phyloP scores from a whole-genome alignment of 2,888 invertebrate species.

The Agrilus mali region DNA sequence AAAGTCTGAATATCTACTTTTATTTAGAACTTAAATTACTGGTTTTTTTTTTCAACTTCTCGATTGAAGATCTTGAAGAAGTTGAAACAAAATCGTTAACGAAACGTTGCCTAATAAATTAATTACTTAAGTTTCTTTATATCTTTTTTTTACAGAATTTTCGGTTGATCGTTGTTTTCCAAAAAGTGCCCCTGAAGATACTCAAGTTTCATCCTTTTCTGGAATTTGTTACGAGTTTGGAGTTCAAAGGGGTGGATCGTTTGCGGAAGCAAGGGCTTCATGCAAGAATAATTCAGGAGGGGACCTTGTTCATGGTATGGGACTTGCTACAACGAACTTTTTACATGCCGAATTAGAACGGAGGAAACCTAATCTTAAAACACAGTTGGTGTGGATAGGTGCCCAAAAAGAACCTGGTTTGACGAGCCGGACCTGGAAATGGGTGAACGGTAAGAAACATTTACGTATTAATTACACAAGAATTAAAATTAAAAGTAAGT shows the following conservation, averaged over 20 bases:
- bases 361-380: slow-evolving; percentile 64
- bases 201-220: slow-evolving; percentile 70
- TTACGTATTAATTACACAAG: too few relatives aligned
- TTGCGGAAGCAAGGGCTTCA: slow-evolving; percentile 64
- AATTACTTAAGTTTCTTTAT: not conserved
- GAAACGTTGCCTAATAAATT: not conserved
- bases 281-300: slow-evolving; percentile 56
- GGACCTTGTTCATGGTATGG: slow-evolving; percentile 57
- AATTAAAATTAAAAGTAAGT: too few relatives aligned
- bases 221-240: slow-evolving; percentile 83
- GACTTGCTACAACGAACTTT: slow-evolving; percentile 43
- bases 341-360: slow-evolving; percentile 69
- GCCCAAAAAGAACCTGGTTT: slow-evolving; percentile 78
- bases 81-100: not conserved
- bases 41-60: too few relatives aligned
- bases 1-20: too few relatives aligned
- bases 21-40: too few relatives aligned
- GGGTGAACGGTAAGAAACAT: slow-evolving; percentile 65
- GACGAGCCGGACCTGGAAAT: slow-evolving; percentile 75
- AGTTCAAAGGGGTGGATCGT: slow-evolving; percentile 68
- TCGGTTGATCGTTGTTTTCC: slow-evolving; percentile 74
- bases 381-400: slow-evolving; percentile 84
- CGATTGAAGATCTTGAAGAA: too few relatives aligned
- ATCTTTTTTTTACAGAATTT: slow-evolving; percentile 49
- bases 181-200: slow-evolving; percentile 60